These are phyloP conservation scores for Neosilurus hyrtlii DNA, from an alignment of 2,797 vertebrate species.

Conservation along the genomic window DNA sequence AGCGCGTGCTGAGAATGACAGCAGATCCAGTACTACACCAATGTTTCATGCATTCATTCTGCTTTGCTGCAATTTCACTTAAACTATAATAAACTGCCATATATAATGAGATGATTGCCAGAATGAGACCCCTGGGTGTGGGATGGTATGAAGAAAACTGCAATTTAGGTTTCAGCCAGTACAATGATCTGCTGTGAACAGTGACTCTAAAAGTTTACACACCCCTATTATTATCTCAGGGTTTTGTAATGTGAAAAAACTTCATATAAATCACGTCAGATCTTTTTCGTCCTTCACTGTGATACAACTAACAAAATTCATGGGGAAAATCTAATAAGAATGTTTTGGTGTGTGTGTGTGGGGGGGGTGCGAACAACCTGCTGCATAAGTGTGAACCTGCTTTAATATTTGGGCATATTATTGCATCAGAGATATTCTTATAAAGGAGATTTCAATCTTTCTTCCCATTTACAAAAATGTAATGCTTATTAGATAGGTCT, in stretches of 20 bases:
- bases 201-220: not conserved
- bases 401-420: not conserved
- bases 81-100: slow-evolving; percentile 1
- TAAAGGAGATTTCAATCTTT: too few species aligned
- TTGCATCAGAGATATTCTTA: too few species aligned
- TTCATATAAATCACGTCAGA: not conserved
- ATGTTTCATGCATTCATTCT: not conserved
- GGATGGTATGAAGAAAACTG: not conserved
- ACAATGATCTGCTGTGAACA: not conserved
- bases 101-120: not conserved
- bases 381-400: not conserved
- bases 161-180: not conserved
- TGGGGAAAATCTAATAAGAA: not conserved
- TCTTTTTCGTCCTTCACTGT: not conserved
- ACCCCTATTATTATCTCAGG: not conserved
- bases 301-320: not conserved
- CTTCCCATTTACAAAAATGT: too few species aligned
- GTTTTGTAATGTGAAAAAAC: not conserved
- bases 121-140: not conserved
- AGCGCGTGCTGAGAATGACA: not conserved
- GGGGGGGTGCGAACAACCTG: too few species aligned
- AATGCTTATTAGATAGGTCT: too few species aligned
- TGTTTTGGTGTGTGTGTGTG: not conserved
- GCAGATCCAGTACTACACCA: not conserved
- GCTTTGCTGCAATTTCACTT: not conserved